phyloP scores from a whole-genome alignment of 2,888 invertebrate species.

The Xylocampa areola region DNA sequence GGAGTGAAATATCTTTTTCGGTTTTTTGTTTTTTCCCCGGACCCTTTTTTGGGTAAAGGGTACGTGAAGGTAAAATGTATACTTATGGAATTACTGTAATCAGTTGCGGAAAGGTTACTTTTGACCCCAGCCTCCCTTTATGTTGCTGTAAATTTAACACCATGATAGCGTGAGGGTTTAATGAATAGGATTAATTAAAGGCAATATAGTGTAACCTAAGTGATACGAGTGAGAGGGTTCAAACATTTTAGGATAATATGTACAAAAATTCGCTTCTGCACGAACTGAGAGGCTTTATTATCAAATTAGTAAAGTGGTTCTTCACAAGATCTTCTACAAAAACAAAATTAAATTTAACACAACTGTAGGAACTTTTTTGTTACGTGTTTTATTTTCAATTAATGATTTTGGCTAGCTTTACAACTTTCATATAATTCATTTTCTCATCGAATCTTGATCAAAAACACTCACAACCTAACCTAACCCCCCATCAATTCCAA shows the following conservation, averaged over 20 bases:
- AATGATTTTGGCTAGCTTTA: neutral
- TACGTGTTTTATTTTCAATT: neutral
- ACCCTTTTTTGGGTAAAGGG: constrained; percentile 59
- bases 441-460: neutral
- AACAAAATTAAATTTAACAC: too few relatives aligned
- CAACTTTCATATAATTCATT: neutral
- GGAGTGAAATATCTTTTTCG: constrained; percentile 82
- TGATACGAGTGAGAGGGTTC: constrained; percentile 27
- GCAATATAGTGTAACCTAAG: constrained; percentile 50
- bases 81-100: constrained; percentile 61
- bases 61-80: constrained; percentile 50
- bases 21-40: constrained; percentile 64
- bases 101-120: constrained; percentile 62
- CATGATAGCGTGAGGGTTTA: constrained; percentile 51
- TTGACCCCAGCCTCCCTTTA: constrained; percentile 47
- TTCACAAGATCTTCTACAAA: too few relatives aligned
- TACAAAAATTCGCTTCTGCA: constrained; percentile 9
- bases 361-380: too few relatives aligned
- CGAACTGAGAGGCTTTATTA: neutral
- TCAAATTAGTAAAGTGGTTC: too few relatives aligned
- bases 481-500: constrained; percentile 43
- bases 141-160: constrained; percentile 50
- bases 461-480: constrained; percentile 5
- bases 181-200: constrained; percentile 60
- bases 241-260: constrained; percentile 8